Base-by-base conservation (phyloP, 2,113 vertebrate genomes). In the Pithys albifrons region DNA sequence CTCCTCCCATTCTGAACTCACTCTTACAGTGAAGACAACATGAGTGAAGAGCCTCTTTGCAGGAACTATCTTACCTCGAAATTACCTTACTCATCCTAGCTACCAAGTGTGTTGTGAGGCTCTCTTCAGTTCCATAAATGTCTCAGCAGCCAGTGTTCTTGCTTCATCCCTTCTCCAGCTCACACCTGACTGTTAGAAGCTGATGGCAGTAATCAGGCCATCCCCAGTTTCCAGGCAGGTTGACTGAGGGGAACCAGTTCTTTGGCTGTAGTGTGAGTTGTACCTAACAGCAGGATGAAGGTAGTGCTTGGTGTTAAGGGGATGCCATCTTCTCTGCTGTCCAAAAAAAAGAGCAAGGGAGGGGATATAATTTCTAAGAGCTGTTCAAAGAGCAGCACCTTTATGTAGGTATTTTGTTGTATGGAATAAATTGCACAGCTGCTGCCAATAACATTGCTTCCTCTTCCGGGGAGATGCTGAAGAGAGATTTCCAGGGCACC, bases 201-300 rank as follows among this genome's bases (percentile, higher is more conserved):
- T 59, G 16, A 29, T 80, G 39, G 22, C 22, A 62, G 11, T 75
- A 65, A 46, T 19, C 37, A 57, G 13, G 28, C n/a, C 66, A 35
- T 29, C 35, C 51, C 12, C 12, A 46, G 4, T 54, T 84, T 52
- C 23, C 33, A 37, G 54, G 24, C 37, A 70, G 20, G 27, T 25
- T 43, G 5, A 2, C 0, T 39, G 51, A 65, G 5, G 4, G 15
- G 9, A 77, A 15, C 13, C 0, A 9, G 8, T 29, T 86, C 23
- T 75, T 46, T 82, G 62, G 22, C 35, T 91, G 41, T 49, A 39
- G 5, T n/a, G 20, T 16, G 18, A 66, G 28, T 45, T 65, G 33
- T 78, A 48, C 33, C 12, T 78, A 65, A 52, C 3, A 52, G 18
- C 18, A 78, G 19, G 17, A 57, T 72, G 41, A 78, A 69, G 62